phyloP scores from a whole-genome alignment of 1,140 invertebrate species.

The Drosophila rufa region DNA sequence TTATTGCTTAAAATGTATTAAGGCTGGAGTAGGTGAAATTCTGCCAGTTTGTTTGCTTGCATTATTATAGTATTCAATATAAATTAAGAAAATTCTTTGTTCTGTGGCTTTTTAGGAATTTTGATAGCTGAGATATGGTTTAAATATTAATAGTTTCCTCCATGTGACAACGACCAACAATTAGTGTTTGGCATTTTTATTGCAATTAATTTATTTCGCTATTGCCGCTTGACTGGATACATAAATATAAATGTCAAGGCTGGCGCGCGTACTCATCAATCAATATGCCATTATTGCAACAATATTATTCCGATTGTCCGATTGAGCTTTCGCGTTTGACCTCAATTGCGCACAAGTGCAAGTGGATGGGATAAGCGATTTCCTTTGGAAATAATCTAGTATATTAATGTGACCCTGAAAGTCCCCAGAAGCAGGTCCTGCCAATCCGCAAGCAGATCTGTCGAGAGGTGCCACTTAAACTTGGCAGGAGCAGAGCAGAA shows the following conservation, averaged over 20 bases:
- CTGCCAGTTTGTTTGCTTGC: neutral
- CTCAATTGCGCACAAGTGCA: neutral
- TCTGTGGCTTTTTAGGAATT: neutral
- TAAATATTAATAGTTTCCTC: neutral
- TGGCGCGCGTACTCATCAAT: constrained; percentile 1
- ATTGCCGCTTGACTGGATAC: neutral
- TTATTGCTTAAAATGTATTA: constrained; percentile 40
- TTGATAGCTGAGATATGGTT: neutral
- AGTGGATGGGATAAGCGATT: constrained; percentile 6
- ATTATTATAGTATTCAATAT: neutral
- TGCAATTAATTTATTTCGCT: constrained; percentile 9
- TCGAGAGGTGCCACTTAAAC: constrained; percentile 61
- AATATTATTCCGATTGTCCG: constrained; percentile 10
- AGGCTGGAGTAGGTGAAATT: neutral
- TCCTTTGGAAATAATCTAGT: constrained; percentile 9
- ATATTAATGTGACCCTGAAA: constrained; percentile 35
- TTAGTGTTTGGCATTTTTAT: neutral
- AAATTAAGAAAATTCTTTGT: neutral
- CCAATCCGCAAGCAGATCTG: constrained; percentile 38
- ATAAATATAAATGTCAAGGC: constrained; percentile 14
- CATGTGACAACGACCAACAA: constrained; percentile 1
- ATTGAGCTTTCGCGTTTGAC: constrained; percentile 3
- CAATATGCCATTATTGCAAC: constrained; percentile 10
- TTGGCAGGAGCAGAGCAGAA: constrained; percentile 68
- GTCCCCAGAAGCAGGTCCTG: constrained; percentile 31